Conservation (phyloP, 2,888 invertebrate genomes). For the Gari tellinella region DNA sequence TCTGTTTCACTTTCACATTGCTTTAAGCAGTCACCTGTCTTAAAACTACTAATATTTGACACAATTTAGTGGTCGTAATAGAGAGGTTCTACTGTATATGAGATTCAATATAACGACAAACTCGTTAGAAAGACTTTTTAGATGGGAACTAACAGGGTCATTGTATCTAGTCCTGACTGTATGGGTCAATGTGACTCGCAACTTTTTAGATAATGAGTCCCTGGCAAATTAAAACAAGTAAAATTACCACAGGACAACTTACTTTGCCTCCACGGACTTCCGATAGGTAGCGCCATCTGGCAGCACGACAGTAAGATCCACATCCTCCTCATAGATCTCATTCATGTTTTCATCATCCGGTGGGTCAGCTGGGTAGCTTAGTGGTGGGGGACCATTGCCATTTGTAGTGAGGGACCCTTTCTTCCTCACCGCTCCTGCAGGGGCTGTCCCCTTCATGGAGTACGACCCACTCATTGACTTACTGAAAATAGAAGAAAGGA, state of each 20-base stretch:
- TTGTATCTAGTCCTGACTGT: too few species aligned
- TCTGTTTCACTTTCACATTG: too few species aligned
- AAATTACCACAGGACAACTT: constrained; percentile 24
- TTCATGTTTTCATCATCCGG: constrained; percentile 75
- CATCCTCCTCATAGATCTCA: constrained; percentile 69
- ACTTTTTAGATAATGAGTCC: too few species aligned
- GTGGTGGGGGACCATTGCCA: constrained; percentile 67
- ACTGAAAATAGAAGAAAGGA: constrained; percentile 60
- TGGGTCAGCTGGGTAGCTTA: constrained; percentile 66
- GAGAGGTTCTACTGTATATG: too few species aligned
- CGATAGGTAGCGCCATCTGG: constrained; percentile 61
- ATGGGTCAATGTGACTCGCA: too few species aligned
- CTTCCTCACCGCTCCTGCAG: constrained; percentile 52
- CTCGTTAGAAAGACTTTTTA: too few species aligned
- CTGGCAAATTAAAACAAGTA: too few species aligned
- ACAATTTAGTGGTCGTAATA: too few species aligned
- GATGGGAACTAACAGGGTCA: too few species aligned
- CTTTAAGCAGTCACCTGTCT: too few species aligned
- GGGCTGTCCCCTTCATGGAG: constrained; percentile 66
- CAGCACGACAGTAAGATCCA: constrained; percentile 64
- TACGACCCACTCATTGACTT: constrained; percentile 73
- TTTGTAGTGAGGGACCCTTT: constrained; percentile 58
- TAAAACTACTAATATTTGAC: too few species aligned
- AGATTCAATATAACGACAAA: too few species aligned
- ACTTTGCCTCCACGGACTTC: constrained; percentile 70